Evolutionary conservation across 2,113 vertebrate genomes (phyloP).

Genomic region (Lepisosteus oculatus): DNA sequence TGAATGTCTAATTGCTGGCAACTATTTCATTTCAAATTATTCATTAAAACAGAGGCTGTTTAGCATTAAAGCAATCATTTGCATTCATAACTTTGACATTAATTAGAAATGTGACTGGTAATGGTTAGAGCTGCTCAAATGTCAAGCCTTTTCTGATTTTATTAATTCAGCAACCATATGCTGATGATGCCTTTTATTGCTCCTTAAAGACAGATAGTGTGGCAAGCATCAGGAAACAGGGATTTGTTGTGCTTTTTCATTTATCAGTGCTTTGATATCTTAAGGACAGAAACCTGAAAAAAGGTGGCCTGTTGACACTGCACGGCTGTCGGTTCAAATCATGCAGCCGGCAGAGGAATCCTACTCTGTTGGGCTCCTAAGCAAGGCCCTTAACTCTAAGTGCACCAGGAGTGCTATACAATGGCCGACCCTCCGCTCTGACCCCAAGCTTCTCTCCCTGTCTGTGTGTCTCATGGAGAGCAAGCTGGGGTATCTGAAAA

Average conservation of each 20-base stretch:
- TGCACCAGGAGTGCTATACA: too few relatives aligned
- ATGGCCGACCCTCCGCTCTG: too few relatives aligned
- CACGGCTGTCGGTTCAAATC: too few relatives aligned
- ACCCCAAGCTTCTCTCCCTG: too few relatives aligned
- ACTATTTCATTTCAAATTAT: slow-evolving; percentile 74
- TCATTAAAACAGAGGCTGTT: slow-evolving; percentile 68
- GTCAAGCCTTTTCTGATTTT: slow-evolving; percentile 16
- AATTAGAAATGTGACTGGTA: slow-evolving; percentile 54
- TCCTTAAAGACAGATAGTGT: neutral
- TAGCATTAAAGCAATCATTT: slow-evolving; percentile 62
- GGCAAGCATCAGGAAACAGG: neutral
- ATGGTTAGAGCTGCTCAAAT: slow-evolving; percentile 10
- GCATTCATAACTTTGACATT: slow-evolving; percentile 68
- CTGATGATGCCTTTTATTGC: slow-evolving; percentile 1
- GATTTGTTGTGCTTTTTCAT: neutral
- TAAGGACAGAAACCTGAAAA: neutral
- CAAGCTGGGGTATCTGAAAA: too few relatives aligned
- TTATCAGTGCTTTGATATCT: neutral
- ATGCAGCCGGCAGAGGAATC: too few relatives aligned
- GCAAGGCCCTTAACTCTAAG: too few relatives aligned
- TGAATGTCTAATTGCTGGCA: slow-evolving; percentile 80
- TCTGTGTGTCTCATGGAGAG: too few relatives aligned
- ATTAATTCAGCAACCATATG: slow-evolving; percentile 21
- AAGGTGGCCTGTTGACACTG: too few relatives aligned
- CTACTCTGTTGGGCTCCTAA: too few relatives aligned